Percentiles rank a stretch among this genome's conserved stretches.
Conservation (phyloP, 2,113 vertebrate genomes). For the Rhineura floridana region DNA sequence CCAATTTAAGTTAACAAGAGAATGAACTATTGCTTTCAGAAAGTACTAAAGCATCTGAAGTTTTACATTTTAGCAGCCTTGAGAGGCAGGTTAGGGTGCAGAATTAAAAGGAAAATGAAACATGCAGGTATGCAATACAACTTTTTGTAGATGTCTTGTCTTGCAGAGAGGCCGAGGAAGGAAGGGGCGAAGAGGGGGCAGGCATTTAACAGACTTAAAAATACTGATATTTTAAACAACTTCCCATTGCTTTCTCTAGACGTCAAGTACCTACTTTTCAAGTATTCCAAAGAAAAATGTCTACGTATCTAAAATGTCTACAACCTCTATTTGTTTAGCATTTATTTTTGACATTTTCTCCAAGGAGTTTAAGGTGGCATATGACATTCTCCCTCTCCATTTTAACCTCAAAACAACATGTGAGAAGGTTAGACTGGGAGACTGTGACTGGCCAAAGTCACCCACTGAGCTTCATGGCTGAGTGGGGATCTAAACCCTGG, state of each 20-base stretch:
- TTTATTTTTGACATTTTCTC: no score
- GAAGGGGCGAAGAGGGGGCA: not conserved
- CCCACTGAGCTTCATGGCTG: no score
- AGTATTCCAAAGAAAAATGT: not conserved
- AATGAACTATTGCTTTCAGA: not conserved
- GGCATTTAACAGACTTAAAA: not conserved
- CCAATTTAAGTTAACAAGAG: not conserved
- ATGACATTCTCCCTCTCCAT: no score
- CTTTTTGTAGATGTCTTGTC: constrained; percentile 13
- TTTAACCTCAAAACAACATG: no score
- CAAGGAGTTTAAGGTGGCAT: no score
- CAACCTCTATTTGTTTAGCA: no score
- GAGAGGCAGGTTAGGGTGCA: not conserved
- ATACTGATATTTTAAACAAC: not conserved
- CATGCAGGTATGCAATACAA: constrained; percentile 14
- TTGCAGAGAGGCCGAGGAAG: not conserved
- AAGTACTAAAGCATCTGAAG: not conserved
- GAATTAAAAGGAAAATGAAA: constrained; percentile 18
- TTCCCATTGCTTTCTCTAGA: not conserved
- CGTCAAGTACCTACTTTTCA: not conserved
- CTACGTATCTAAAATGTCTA: not conserved
- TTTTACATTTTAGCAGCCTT: not conserved
- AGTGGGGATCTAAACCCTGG: no score
- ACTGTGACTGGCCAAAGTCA: no score
- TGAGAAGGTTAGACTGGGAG: no score